Evolutionary conservation across 2,113 vertebrate genomes (phyloP).

Genomic region (Corythoichthys haematopterus): DNA sequence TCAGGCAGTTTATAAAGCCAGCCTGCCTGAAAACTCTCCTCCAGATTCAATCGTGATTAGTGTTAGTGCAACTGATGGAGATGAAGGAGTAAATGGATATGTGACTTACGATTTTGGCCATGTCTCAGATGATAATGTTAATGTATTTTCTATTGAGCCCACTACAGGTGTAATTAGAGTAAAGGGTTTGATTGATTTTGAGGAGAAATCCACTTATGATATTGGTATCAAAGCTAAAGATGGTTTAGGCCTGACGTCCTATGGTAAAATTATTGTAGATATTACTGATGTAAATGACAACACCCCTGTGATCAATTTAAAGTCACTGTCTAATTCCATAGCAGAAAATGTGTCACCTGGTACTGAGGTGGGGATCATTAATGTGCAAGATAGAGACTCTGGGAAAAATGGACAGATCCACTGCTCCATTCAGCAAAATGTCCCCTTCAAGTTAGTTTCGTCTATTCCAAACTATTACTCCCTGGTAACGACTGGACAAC

Average conservation of each 20-base stretch:
- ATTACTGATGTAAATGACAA: constrained; percentile 75
- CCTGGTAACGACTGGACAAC: no score
- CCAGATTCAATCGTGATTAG: background rate
- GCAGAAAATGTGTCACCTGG: constrained; percentile 45
- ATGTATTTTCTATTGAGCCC: background rate
- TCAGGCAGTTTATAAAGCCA: constrained; percentile 40
- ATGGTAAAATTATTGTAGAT: constrained; percentile 58
- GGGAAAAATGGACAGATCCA: no score
- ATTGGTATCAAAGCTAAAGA: constrained; percentile 55
- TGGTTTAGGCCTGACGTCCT: constrained; percentile 46
- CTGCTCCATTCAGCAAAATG: no score
- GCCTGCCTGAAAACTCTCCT: background rate
- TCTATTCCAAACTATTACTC: no score
- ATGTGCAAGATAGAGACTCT: no score
- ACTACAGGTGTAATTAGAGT: background rate
- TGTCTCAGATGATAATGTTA: background rate
- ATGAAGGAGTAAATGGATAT: background rate
- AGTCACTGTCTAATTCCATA: constrained; percentile 58
- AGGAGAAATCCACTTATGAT: background rate
- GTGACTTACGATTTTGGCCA: constrained; percentile 1
- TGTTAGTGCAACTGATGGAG: background rate
- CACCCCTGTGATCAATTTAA: constrained; percentile 56
- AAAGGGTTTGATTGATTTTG: background rate
- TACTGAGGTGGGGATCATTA: no score
- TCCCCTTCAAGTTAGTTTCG: no score